Evolutionary conservation across 2,113 vertebrate species (phyloP).

Genomic region (Sarotherodon lohbergeri): DNA sequence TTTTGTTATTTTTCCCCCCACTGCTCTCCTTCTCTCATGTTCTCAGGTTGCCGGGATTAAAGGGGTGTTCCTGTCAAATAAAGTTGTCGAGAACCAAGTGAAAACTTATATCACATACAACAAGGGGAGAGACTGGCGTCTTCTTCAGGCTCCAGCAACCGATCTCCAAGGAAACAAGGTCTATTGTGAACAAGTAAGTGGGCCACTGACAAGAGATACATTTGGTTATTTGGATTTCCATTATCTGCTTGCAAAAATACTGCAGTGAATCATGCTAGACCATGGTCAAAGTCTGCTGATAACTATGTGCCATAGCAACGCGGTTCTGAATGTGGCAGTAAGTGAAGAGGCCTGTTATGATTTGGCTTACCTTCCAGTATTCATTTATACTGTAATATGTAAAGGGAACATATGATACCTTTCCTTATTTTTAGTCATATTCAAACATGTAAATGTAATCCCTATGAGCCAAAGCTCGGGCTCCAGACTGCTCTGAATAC

Average conservation of each 20-base stretch:
- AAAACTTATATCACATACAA: constrained; percentile 97
- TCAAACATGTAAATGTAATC: background rate
- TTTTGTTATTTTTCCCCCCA: constrained; percentile 5
- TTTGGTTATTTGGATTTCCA: constrained; percentile 33
- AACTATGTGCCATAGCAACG: background rate
- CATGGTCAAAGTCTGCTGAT: background rate
- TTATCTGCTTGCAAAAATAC: background rate
- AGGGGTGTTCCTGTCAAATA: constrained; percentile 98
- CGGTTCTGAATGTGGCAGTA: background rate
- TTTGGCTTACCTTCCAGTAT: background rate
- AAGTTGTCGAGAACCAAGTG: constrained; percentile 93
- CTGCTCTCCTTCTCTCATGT: constrained; percentile 70
- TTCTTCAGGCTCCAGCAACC: constrained; percentile 83
- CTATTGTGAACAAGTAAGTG: constrained; percentile 85
- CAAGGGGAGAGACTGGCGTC: constrained; percentile 91
- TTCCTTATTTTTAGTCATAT: background rate
- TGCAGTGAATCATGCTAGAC: background rate
- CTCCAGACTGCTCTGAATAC: background rate
- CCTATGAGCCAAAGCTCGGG: background rate
- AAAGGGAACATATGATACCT: background rate
- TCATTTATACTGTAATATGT: background rate
- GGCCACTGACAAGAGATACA: constrained; percentile 23
- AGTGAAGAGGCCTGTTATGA: background rate
- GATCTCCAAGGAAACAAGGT: constrained; percentile 84
- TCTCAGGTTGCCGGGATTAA: constrained; percentile 97